A percentile compares a stretch with the other conserved stretches of the same genome.
These are phyloP conservation scores for Eptatretus burgeri DNA, from an alignment of 2,113 vertebrate genomes.

Conservation along the genomic window DNA sequence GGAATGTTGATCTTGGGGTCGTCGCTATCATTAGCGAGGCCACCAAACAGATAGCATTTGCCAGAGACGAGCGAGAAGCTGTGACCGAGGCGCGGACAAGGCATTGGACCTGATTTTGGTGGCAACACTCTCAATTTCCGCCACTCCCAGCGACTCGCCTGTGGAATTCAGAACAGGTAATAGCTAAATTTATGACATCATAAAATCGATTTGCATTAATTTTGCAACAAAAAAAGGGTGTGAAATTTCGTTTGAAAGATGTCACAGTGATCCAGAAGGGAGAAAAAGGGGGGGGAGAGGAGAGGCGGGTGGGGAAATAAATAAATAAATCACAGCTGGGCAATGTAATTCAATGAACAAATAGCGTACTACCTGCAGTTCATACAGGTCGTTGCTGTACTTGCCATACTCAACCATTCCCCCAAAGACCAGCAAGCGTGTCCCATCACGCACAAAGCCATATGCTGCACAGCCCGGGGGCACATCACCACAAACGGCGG, in stretches of 20 bases:
- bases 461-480: constrained; percentile 83
- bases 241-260: background rate
- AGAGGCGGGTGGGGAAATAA: too few relatives aligned
- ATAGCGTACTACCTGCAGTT: constrained; percentile 43
- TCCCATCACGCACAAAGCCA: constrained; percentile 75
- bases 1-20: constrained; percentile 67
- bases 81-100: constrained; percentile 48
- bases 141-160: constrained; percentile 94
- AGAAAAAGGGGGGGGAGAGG: background rate
- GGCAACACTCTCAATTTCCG: constrained; percentile 66
- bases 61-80: constrained; percentile 53
- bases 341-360: too few relatives aligned
- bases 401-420: constrained; percentile 95
- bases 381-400: constrained; percentile 72
- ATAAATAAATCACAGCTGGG: too few relatives aligned
- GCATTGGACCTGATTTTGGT: constrained; percentile 31
- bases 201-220: too few relatives aligned
- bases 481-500: constrained; percentile 84
- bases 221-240: background rate
- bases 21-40: constrained; percentile 55
- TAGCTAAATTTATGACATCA: too few relatives aligned
- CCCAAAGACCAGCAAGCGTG: constrained; percentile 64
- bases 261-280: background rate
- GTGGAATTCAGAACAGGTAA: constrained; percentile 9
- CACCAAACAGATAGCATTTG: constrained; percentile 58